Evolutionary conservation across 2,797 vertebrate species (phyloP), one percentile per base, ranked within the genome.

Genomic region (Lagodon rhomboides): DNA sequence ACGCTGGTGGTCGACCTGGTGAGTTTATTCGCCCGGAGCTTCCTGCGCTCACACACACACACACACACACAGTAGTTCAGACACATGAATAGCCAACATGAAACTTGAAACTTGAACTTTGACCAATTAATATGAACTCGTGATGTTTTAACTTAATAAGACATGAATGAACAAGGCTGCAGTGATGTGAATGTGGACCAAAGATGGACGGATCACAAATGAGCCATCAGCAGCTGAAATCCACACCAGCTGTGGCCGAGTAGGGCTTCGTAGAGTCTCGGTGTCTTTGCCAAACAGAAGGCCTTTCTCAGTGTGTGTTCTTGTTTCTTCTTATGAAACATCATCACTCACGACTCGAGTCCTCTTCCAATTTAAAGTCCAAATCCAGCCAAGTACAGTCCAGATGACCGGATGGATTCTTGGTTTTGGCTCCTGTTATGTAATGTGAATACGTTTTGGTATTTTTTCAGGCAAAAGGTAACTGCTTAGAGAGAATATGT

Each of bases 1-100:
- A 96, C 95, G 0, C 92, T 97, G 22, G 95, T 97, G 73, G 83
- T 97, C 11, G 96, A 96, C 80, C 85, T 96, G 95, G 96, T 97
- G 74, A 91, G 94, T 88, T 68, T 7, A 56, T 20, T 46, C 60
- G 1, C 73, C 63, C 20, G 4, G 20, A 25, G 7, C 49, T 3
- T 81, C 2, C 4, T 66, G 15, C 2, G 41, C 3, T 10, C 30
- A 34, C 30, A 34, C 30, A 8, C 30, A 30, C 12, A 13, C 17
- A 20, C 3, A 12, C 23, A 15, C 18, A 11, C 38, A 47, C 44
- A 30, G 16, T n/a, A 15, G 0, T 25, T 69, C 22, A 25, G 20
- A 62, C 12, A 1, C 44, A 50, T 2, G 12, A 15, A 70, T 13
- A 11, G 16, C 20, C 0, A 18, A 11, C 12, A 43, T 38, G 16